Evolutionary conservation across 2,113 vertebrate species (phyloP).

Genomic region (Chionomys nivalis): DNA sequence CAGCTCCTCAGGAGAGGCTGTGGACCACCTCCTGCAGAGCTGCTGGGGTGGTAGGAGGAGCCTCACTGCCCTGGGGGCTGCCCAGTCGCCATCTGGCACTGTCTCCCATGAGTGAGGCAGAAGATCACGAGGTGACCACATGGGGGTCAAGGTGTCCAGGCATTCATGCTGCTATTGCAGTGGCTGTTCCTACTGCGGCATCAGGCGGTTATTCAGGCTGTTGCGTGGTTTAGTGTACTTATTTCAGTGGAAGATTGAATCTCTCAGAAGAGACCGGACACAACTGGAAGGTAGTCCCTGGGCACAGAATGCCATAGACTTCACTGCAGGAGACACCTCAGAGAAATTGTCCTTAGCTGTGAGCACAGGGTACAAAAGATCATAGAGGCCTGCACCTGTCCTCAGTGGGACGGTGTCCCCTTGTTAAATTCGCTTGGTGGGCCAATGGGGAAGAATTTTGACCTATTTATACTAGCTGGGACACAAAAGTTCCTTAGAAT

Average conservation of each 20-base stretch:
- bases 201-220: background rate
- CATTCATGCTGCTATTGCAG: background rate
- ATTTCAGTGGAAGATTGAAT: background rate
- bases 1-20: background rate
- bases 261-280: background rate
- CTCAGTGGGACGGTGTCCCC: too few relatives aligned
- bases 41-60: background rate
- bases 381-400: background rate
- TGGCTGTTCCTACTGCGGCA: background rate
- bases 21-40: background rate
- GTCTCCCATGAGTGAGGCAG: background rate
- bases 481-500: background rate
- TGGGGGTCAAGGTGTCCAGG: background rate
- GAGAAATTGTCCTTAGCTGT: too few relatives aligned
- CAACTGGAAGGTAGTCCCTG: background rate
- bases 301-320: background rate
- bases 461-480: background rate
- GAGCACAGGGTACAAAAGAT: background rate
- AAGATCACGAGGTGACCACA: background rate
- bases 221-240: rapidly evolving
- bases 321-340: background rate
- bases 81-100: background rate
- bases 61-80: background rate
- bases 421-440: background rate
- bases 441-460: too few relatives aligned